These are phyloP conservation scores for Salvelinus alpinus DNA, from an alignment of 2,113 vertebrate species.

Conservation along the genomic window DNA sequence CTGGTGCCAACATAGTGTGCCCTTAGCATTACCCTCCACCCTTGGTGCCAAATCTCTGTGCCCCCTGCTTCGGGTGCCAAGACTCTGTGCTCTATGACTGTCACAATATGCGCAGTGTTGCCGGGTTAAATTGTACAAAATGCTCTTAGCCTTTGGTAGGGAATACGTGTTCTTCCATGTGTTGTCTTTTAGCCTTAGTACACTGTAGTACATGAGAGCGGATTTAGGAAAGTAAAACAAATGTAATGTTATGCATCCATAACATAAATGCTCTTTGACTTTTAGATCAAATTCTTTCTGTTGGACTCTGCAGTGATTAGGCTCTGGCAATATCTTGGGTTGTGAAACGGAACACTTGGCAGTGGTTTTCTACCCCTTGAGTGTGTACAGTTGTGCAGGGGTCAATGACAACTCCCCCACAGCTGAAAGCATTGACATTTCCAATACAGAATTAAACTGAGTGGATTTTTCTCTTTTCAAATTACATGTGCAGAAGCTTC, in stretches of 20 bases:
- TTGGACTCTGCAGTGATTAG: too few relatives aligned
- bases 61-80: conserved; percentile 43
- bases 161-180: too few relatives aligned
- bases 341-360: conserved; percentile 13
- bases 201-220: too few relatives aligned
- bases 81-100: conserved; percentile 36
- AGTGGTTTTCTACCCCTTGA: neutral
- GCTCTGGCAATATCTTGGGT: neutral
- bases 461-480: conserved; percentile 9
- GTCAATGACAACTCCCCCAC: conserved; percentile 1
- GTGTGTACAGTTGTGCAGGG: neutral
- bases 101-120: conserved; percentile 41
- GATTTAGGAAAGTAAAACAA: too few relatives aligned
- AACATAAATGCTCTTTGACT: too few relatives aligned
- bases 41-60: conserved; percentile 46
- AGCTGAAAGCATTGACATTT: conserved; percentile 1
- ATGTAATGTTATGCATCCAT: too few relatives aligned
- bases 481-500: conserved; percentile 38
- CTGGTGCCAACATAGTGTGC: conserved; percentile 45
- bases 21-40: conserved; percentile 3
- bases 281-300: too few relatives aligned
- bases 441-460: conserved; percentile 37
- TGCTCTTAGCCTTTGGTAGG: neutral
- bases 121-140: conserved; percentile 35
- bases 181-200: too few relatives aligned